Evolutionary conservation across 2,113 vertebrate species (phyloP), one percentile per base, ranked within the genome.

Genomic region (Stegastes partitus): DNA sequence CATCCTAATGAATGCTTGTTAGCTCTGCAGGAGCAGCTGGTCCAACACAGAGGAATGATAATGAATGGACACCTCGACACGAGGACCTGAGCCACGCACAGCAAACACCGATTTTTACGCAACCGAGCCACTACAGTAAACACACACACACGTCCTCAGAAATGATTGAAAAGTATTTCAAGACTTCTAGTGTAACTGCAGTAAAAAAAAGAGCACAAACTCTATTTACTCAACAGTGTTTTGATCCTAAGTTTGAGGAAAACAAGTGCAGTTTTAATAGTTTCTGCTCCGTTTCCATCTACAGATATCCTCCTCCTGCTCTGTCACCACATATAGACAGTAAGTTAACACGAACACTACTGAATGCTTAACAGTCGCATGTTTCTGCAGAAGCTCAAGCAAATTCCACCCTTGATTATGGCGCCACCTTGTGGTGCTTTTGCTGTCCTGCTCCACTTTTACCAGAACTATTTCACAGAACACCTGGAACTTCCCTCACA

Each of bases 21-120:
- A 50, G 23, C 49, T 68, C 51, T 66, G 84, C 75, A 44, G 70
- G 69, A 81, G 85, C 93, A 94, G 92, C 81, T 94, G 94, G 87
- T 89, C 83, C 54, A 47, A 56, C 67, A 31, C 56, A 19, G 53
- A 90, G 89, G 93, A 94, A 95, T 94, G 93, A 90, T 94, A 95
- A 95, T 94, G 91, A 93, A 86, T 88, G 55, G 91, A 88, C 8
- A 3, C 26, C 37, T 57, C 2, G 22, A 68, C 85, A 57, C 16
- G 37, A 50, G 23, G 82, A 83, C 53, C 44, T 57, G 66, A 82
- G 54, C 65, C 22, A 50, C 53, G 62, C 53, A 75, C 65, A 72
- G 76, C 54, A 77, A n/a, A 69, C 65, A 87, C 79, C 90, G 85
- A 79, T 90, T 87, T 31, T 68, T 26, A 34, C 55, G 76, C 61